Conservation (phyloP, 2,113 vertebrate species). For the Phaetusa simplex region DNA sequence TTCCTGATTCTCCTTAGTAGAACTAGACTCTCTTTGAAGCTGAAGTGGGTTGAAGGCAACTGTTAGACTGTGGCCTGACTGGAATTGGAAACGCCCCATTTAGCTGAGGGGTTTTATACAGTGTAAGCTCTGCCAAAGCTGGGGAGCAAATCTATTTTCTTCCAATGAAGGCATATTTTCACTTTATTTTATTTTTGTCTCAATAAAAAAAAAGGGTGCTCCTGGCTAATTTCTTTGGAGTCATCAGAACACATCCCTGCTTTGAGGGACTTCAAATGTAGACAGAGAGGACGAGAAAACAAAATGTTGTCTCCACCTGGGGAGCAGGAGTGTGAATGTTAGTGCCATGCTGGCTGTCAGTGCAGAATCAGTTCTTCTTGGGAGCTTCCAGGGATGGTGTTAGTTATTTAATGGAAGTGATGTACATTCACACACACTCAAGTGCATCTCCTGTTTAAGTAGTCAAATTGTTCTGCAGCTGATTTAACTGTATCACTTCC, state of each 20-base stretch:
- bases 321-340: not conserved
- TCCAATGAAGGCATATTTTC: not conserved
- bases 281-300: not conserved
- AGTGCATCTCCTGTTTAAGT: not conserved
- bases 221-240: not conserved
- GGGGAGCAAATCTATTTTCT: not conserved
- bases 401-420: not conserved
- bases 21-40: not conserved
- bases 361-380: not conserved
- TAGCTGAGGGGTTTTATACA: not conserved
- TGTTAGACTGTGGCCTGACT: not conserved
- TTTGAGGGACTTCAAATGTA: not conserved
- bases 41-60: not conserved
- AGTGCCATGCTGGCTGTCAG: not conserved
- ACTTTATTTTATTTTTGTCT: not conserved
- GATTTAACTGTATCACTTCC: not conserved
- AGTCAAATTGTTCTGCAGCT: not conserved
- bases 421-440: not conserved
- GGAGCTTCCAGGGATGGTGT: not conserved
- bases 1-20: not conserved
- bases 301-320: not conserved
- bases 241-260: not conserved
- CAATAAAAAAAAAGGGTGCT: not conserved
- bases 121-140: not conserved
- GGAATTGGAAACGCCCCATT: not conserved